Evolutionary conservation across 2,113 vertebrate species (phyloP), one percentile per base, ranked within the genome.

Genomic region (Hypocryptadius cinnamomeus): DNA sequence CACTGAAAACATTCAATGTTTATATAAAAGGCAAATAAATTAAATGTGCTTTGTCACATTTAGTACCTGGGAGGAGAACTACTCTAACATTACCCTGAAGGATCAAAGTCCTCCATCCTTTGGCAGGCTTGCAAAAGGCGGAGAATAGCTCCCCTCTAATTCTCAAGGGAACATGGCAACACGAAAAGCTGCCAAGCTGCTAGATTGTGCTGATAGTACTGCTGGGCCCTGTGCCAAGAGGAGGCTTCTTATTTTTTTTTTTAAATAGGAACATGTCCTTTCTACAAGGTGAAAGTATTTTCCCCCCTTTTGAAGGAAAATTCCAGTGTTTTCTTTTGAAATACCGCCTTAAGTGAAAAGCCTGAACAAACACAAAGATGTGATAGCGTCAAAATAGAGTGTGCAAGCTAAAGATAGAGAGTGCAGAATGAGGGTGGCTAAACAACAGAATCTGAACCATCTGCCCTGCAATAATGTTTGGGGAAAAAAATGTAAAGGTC

Each of bases 31-130:
- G 56, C 79, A 93, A 97, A 97, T 96, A 96, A 97, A 97, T 96
- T 97, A 95, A 95, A 93, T 77, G 86, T 7, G 48, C 95, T 97
- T 95, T 98, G 97, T 96, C 96, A 95, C 96, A 96, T 96, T 95
- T 97, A 95, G 92, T 96, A 97, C 80, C 95, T 96, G 90, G 92
- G 92, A 97, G 96, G 92, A 95, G 93, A 96, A 97, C 88, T 84
- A 83, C 91, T 96, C 93, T 90, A 95, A 93, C 50, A 65, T 95
- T 96, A 96, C 90, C 79, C 85, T 78, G 59, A 95, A 95, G 89
- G 97, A 98, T 98, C 96, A 98, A 98, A 98, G 96, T 84, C 95
- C 95, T 97, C 95, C 87, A 97, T 96, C 80, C 79, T 54, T 81
- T 95, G 94, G 94, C 93, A 95, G 94, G 85, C 92, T 84, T 6